These are phyloP conservation scores for Psittacula cyanocephala DNA, from an alignment of 2,113 vertebrate species.

Conservation along the genomic window DNA sequence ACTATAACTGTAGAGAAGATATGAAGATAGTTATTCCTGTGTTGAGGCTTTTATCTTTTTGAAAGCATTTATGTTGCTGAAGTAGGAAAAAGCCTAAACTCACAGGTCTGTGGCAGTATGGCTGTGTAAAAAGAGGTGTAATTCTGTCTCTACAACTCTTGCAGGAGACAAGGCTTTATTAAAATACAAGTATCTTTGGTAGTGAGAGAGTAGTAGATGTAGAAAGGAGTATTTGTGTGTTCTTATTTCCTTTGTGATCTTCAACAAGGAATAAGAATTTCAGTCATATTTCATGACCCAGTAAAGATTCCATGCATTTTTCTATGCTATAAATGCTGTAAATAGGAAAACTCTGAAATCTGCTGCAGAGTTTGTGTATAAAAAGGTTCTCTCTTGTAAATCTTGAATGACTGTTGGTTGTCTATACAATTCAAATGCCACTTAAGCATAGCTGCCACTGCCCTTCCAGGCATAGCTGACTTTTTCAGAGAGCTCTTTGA, in stretches of 20 bases:
- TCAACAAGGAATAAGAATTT: neutral
- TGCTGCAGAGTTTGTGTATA: neutral
- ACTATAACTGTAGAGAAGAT: neutral
- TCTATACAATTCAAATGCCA: neutral
- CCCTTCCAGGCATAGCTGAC: neutral
- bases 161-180: neutral
- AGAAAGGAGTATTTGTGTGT: neutral
- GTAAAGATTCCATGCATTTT: neutral
- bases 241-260: neutral
- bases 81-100: neutral
- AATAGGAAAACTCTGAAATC: neutral
- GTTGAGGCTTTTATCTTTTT: neutral
- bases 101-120: accelerated
- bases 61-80: neutral
- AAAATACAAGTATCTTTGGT: neutral
- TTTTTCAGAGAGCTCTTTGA: neutral
- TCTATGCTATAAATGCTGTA: neutral
- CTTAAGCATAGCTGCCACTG: neutral
- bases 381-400: neutral
- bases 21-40: neutral
- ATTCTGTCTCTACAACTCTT: neutral
- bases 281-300: neutral
- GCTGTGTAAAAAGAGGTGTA: neutral
- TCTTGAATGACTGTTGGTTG: neutral
- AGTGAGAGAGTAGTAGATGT: neutral